phyloP scores from a whole-genome alignment of 2,113 vertebrate genomes.

The Lepidothrix coronata region DNA sequence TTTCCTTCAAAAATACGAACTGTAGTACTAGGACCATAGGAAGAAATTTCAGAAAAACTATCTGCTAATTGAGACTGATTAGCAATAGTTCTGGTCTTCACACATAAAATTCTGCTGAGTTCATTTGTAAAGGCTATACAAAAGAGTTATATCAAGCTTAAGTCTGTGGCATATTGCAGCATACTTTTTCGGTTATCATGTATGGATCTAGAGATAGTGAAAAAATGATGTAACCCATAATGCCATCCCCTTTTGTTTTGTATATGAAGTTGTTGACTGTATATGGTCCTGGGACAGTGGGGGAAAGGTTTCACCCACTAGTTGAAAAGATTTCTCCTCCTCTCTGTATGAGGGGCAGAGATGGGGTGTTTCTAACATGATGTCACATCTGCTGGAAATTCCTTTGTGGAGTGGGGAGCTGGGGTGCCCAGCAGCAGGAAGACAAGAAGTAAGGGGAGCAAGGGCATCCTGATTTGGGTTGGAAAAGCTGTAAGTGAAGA shows the following conservation, averaged over 20 bases:
- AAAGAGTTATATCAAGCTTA: not conserved
- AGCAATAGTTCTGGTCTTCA: not conserved
- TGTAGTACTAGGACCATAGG: not conserved
- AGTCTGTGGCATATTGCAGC: not conserved
- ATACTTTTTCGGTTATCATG: not conserved
- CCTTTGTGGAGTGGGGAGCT: not conserved
- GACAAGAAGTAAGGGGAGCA: not conserved
- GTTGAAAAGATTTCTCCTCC: not conserved
- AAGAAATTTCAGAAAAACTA: not conserved
- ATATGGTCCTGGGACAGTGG: not conserved
- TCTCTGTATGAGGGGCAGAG: not conserved
- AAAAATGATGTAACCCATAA: not conserved
- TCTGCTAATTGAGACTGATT: not conserved
- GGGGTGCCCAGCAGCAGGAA: not conserved
- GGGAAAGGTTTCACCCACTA: not conserved
- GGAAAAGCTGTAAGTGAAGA: not conserved
- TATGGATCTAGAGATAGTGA: not conserved
- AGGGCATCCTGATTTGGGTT: not conserved
- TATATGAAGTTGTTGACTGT: not conserved
- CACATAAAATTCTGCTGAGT: not conserved
- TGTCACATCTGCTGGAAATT: not conserved
- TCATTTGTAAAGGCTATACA: not conserved
- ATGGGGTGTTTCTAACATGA: not conserved
- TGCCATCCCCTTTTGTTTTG: not conserved
- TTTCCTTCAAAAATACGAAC: not conserved